Evolutionary conservation across 2,888 invertebrate species (phyloP), one percentile per base, ranked within the genome.

Genomic region (Scrobipalpa atriplicella): DNA sequence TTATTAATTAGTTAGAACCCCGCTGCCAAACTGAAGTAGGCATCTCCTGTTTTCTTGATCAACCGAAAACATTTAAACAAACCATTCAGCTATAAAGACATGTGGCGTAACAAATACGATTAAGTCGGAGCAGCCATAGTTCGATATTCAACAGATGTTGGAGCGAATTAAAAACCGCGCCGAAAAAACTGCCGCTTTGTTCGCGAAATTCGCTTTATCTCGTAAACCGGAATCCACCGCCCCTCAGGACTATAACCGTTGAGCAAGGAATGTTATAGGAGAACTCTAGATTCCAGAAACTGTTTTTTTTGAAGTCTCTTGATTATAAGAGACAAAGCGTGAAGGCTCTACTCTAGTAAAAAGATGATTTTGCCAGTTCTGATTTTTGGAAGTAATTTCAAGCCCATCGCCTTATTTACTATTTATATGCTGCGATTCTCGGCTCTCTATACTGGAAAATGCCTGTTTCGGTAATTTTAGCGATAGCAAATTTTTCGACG

Each of bases 21-120:
- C 43, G 13, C 16, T 21, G 13, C 58, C 36, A 58, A 8, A 16
- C 36, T 38, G 1, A 38, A 58, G 36, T 38, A 38, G 58, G 18
- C 11, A 39, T 39, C 39, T 62, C 18, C 38, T 18, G 16, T 60
- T 51, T 61, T 41, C 62, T 39, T 51, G 13, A 80, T 78, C 83
- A 85, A 81, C 82, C 83, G 86, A 86, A 87, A 86, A 85, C 82
- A 85, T 85, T 83, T 82, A 89, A 90, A 90, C 88, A 89, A 88
- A 87, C 85, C 86, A 82, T 88, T 85, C 84, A 84, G 82, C 85
- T 86, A 65, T 61, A 86, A 87, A 87, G 89, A 86, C 86, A 79
- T 81, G 83, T 82, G 83, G 85, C 89, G 90, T 84, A 89, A 87
- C 91, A 87, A 91, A 92, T 83, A 78, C 89, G 90, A 92, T 92